Percentiles rank a stretch among this genome's conserved stretches.
These are phyloP conservation scores for Brachionus manjavacas DNA, from an alignment of 1,140 invertebrate genomes.

Conservation along the genomic window DNA sequence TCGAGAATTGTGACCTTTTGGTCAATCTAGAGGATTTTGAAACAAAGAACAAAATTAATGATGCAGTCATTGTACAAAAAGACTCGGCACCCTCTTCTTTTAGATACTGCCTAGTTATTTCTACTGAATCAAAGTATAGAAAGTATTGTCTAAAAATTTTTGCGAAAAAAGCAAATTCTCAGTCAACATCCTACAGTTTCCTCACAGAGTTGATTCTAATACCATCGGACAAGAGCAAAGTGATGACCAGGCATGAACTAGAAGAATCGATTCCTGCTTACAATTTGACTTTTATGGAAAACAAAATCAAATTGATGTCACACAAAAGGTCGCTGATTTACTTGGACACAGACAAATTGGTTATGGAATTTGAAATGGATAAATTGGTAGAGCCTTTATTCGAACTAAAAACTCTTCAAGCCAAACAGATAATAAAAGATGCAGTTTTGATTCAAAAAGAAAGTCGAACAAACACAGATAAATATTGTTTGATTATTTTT, in stretches of 20 bases:
- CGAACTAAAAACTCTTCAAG: neutral
- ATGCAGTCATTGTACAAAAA: conserved; percentile 7
- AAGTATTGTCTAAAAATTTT: neutral
- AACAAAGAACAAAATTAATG: neutral
- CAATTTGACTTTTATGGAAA: neutral
- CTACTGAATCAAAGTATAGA: neutral
- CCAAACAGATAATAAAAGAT: neutral
- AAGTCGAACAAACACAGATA: neutral
- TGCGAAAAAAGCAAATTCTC: neutral
- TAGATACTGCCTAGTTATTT: neutral
- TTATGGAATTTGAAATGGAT: neutral
- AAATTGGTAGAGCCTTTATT: neutral
- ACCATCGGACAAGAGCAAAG: neutral
- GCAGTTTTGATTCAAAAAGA: neutral
- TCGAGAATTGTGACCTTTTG: neutral
- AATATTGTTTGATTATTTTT: neutral
- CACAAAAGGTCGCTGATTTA: neutral
- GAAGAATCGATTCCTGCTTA: neutral
- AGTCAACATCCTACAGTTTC: neutral
- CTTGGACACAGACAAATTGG: neutral
- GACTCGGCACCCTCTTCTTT: neutral
- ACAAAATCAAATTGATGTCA: neutral
- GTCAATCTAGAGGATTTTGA: neutral
- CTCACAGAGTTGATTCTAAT: neutral
- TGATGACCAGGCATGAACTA: neutral